Evolutionary conservation across 2,888 invertebrate genomes (phyloP).

Genomic region (Raillietiella orientalis): DNA sequence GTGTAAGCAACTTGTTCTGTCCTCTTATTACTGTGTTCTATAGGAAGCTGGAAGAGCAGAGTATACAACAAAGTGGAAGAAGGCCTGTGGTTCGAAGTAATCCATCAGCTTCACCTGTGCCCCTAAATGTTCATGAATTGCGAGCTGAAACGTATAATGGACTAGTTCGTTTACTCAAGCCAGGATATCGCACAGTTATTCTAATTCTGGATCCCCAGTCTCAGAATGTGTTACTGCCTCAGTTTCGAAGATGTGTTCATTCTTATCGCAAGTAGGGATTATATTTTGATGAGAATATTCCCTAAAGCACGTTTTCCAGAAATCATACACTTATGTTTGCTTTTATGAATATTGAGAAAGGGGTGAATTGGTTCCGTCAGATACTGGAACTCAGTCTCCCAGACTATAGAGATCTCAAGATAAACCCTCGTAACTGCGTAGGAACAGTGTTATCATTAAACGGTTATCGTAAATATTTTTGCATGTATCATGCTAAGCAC

Average conservation of each 20-base stretch:
- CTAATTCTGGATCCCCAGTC: conserved; percentile 63
- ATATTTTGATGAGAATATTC: neutral
- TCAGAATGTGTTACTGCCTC: conserved; percentile 49
- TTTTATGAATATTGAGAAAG: conserved; percentile 66
- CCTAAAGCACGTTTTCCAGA: conserved; percentile 17
- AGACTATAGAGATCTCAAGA: conserved; percentile 29
- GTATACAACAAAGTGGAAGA: conserved; percentile 8
- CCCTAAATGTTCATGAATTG: conserved; percentile 58
- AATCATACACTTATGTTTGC: conserved; percentile 82
- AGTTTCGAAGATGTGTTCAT: conserved; percentile 76
- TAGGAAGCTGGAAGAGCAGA: conserved; percentile 24
- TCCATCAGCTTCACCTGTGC: conserved; percentile 16
- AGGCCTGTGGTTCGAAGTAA: neutral
- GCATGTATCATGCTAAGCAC: conserved; percentile 77
- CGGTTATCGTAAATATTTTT: conserved; percentile 88
- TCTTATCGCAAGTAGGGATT: conserved; percentile 91
- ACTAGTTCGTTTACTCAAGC: conserved; percentile 60
- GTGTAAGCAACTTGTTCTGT: conserved; percentile 18
- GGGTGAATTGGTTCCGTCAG: conserved; percentile 65
- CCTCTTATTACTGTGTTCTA: conserved; percentile 7
- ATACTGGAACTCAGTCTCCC: conserved; percentile 56
- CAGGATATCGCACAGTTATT: conserved; percentile 76
- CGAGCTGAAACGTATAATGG: conserved; percentile 84
- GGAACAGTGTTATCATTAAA: conserved; percentile 85
- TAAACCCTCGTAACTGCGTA: conserved; percentile 84